Evolutionary conservation across 2,113 vertebrate genomes (phyloP), one percentile per base, ranked within the genome.

Genomic region (Pteruthius melanotis): DNA sequence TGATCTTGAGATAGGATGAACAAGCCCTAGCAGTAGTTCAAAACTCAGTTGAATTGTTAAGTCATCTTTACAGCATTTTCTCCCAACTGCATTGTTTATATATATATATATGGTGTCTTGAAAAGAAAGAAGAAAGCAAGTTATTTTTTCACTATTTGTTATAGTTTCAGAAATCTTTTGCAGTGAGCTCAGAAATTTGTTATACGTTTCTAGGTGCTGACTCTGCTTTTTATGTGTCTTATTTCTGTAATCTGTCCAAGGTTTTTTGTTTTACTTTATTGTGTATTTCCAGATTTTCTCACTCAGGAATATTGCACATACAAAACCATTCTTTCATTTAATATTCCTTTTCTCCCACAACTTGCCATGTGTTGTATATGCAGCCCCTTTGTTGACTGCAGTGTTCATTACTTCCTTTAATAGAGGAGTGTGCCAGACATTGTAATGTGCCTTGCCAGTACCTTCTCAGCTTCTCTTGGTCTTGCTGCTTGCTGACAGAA

Each of bases 61-160:
- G 10, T 75, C 3, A 24, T 53, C 40, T 60, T 61, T 77, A 56
- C 57, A 26, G 17, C 28, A 13, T 39, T 77, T 10, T 87, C 17
- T 74, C 39, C 8, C 30, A 69, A 24, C 4, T 60, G 15, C 27
- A 27, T 44, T 45, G 15, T 40, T 81, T 26, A 30, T 40, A 53
- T 5, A 52, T 40, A 53, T 5, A 52, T 3, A 17, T 10, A 50
- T 0, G 2, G 2, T 17, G 11, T 65, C 40, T 57, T 45, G 14
- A 40, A 72, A 53, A 44, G 17, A 69, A 74, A 65, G 6, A 61
- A 44, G 6, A 57, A 15, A 59, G 27, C 4, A 57, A 69, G 5
- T 24, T 15, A 2, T 45, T 60, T 56, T 69, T 59, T 31, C 19
- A 37, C 3, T 65, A 2, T 57, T 50, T 78, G 4, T 63, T 39